These are phyloP conservation scores for Tamias sibiricus DNA, from an alignment of 2,113 vertebrate species.

Conservation along the genomic window DNA sequence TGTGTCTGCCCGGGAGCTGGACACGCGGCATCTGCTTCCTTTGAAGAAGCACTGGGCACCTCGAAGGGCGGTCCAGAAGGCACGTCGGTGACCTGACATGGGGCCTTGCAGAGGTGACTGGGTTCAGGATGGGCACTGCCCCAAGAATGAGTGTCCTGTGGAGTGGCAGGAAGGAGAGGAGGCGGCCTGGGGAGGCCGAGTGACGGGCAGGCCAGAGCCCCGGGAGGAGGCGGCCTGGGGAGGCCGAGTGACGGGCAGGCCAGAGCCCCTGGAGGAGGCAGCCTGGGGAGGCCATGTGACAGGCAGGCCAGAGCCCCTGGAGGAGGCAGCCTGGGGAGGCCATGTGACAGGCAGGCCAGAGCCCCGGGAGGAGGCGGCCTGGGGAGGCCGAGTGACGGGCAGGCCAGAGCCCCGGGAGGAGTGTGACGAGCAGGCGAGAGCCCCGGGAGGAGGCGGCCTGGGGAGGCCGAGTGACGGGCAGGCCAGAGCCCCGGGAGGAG, in stretches of 20 bases:
- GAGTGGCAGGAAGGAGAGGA: neutral
- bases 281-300: neutral
- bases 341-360: neutral
- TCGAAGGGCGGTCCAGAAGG: neutral
- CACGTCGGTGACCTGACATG: accelerated
- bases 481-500: too few relatives aligned
- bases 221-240: too few relatives aligned
- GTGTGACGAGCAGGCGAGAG: neutral
- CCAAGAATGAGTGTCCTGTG: neutral
- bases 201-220: neutral
- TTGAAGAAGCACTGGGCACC: neutral
- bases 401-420: neutral
- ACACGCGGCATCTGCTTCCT: neutral
- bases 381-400: neutral
- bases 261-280: neutral
- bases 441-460: too few relatives aligned
- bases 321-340: too few relatives aligned
- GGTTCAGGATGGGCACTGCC: too few relatives aligned
- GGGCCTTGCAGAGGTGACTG: neutral
- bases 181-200: too few relatives aligned
- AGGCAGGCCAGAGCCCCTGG: neutral
- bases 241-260: neutral
- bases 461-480: neutral
- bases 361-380: accelerated
- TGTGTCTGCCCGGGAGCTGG: too few relatives aligned